A percentile compares a stretch with the other conserved stretches of the same genome.
phyloP scores from a whole-genome alignment of 2,113 vertebrate genomes.

The Pithys albifrons region DNA sequence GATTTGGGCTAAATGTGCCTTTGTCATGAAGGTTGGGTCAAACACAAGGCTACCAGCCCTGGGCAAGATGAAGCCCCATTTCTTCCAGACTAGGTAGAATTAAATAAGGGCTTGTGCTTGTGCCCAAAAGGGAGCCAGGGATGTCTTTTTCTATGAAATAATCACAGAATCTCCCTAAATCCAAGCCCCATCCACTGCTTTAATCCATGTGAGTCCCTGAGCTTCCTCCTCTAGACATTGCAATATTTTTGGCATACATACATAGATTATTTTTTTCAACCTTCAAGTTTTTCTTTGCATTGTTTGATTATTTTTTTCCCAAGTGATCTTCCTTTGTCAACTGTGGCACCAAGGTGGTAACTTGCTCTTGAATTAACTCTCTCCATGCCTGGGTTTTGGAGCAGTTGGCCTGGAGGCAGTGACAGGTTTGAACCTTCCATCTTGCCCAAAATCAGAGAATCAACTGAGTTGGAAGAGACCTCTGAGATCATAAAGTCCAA shows the following conservation, averaged over 20 bases:
- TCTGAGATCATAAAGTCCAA: too few species aligned
- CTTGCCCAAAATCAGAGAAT: neutral
- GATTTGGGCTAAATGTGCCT: neutral
- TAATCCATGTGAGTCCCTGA: rapidly evolving
- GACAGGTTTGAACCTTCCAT: neutral
- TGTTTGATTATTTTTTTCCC: neutral
- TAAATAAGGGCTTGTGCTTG: neutral
- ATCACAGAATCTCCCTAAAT: neutral
- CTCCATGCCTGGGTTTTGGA: rapidly evolving
- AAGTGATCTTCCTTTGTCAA: neutral
- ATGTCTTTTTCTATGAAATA: rapidly evolving
- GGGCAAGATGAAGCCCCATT: neutral
- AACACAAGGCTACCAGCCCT: neutral
- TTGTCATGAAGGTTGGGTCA: slow-evolving; percentile 1
- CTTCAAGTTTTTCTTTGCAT: neutral
- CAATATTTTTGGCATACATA: rapidly evolving
- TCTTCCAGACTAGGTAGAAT: neutral
- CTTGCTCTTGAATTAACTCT: neutral
- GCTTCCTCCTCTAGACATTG: neutral
- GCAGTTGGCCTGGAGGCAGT: neutral
- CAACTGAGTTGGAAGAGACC: too few species aligned
- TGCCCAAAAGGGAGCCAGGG: neutral
- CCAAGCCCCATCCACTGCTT: too few species aligned
- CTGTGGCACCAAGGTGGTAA: neutral
- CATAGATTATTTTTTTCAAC: neutral